Conservation (phyloP, 2,113 vertebrate genomes). For the Isurus oxyrinchus region DNA sequence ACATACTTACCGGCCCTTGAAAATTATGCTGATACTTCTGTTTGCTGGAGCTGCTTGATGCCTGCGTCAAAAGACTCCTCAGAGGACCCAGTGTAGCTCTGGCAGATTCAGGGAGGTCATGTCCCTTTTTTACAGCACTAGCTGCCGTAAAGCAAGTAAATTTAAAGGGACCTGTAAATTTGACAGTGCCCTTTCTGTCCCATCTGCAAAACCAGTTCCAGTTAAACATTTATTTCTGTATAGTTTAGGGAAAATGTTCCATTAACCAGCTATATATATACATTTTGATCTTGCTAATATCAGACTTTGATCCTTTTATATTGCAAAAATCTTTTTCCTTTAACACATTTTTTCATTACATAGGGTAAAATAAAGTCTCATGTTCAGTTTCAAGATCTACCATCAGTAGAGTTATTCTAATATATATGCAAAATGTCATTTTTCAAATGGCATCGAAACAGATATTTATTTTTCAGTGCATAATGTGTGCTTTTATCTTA, state of each 20-base stretch:
- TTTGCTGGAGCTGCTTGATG: no score
- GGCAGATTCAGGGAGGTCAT: no score
- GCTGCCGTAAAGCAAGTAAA: no score
- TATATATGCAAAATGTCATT: background rate
- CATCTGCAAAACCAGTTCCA: background rate
- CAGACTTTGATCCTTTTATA: background rate
- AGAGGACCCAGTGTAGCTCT: no score
- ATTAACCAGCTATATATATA: background rate
- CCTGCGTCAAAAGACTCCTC: no score
- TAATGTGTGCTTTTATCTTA: background rate
- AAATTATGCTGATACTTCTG: no score
- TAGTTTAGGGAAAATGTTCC: background rate
- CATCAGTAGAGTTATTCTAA: background rate
- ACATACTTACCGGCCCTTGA: no score
- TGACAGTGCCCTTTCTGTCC: no score
- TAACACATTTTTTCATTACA: background rate
- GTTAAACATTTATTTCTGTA: background rate
- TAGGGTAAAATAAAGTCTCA: background rate
- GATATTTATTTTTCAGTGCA: background rate
- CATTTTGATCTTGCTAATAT: background rate
- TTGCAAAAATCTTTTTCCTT: background rate
- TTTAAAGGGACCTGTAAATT: no score
- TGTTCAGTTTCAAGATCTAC: background rate
- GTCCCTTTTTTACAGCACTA: no score
- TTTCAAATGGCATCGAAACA: background rate